These are phyloP conservation scores for Acleris literana DNA, from an alignment of 2,888 invertebrate genomes.

Conservation along the genomic window DNA sequence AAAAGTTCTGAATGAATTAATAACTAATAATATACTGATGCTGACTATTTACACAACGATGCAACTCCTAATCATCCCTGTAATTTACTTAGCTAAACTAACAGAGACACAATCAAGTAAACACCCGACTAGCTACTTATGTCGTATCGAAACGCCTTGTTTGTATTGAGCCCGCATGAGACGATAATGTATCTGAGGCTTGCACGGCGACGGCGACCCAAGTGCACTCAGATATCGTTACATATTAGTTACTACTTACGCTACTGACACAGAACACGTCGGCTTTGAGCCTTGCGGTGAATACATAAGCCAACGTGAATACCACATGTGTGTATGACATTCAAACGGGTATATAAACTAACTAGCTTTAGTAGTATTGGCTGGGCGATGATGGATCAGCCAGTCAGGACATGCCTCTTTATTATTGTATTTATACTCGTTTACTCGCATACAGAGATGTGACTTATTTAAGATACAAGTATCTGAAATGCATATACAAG, in stretches of 20 bases:
- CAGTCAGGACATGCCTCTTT: too few relatives aligned
- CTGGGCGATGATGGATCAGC: too few relatives aligned
- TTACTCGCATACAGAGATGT: too few relatives aligned
- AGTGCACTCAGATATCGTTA: slow-evolving; percentile 20
- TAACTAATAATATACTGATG: background rate
- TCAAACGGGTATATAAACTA: too few relatives aligned
- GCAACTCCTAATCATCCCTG: background rate
- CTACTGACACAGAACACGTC: slow-evolving; percentile 2
- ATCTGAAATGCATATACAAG: too few relatives aligned
- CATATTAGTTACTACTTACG: background rate
- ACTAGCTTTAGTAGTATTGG: too few relatives aligned
- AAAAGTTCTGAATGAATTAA: too few relatives aligned
- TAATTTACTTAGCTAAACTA: slow-evolving; percentile 8
- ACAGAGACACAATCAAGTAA: slow-evolving; percentile 17
- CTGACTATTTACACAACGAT: background rate
- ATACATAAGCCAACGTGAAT: background rate
- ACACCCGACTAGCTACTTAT: background rate
- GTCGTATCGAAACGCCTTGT: slow-evolving; percentile 43
- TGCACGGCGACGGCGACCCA: slow-evolving; percentile 31
- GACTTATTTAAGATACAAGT: too few relatives aligned
- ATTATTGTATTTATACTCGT: too few relatives aligned
- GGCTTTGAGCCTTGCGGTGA: background rate
- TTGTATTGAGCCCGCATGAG: slow-evolving; percentile 52
- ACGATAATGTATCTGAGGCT: slow-evolving; percentile 49
- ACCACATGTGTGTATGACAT: too few relatives aligned